A percentile compares a stretch with the other conserved stretches of the same genome.
Conservation (phyloP, 2,888 invertebrate species). For the Proisotoma minuta region DNA sequence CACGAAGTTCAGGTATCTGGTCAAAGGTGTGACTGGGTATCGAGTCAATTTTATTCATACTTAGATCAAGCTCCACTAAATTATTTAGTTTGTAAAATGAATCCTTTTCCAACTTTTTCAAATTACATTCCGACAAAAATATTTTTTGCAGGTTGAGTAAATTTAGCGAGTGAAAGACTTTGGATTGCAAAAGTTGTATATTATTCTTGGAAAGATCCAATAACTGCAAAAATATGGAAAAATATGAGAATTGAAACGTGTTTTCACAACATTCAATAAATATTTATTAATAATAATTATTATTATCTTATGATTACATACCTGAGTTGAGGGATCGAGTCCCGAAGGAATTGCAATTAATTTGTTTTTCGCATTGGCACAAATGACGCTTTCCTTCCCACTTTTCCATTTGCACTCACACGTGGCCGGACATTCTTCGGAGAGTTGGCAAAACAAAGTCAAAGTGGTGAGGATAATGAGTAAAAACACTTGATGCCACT, state of each 20-base stretch:
- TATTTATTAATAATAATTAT: not conserved
- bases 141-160: slow-evolving; percentile 75
- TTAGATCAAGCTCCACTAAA: slow-evolving; percentile 74
- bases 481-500: slow-evolving; percentile 10
- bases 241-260: slow-evolving; percentile 12
- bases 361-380: slow-evolving; percentile 63
- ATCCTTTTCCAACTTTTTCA: slow-evolving; percentile 65
- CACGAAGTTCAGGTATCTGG: slow-evolving; percentile 67
- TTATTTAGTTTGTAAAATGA: slow-evolving; percentile 74
- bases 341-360: slow-evolving; percentile 68
- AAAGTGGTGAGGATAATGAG: slow-evolving; percentile 13
- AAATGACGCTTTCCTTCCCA: slow-evolving; percentile 78
- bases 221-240: slow-evolving; percentile 50
- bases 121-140: slow-evolving; percentile 66
- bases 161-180: slow-evolving; percentile 69
- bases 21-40: slow-evolving; percentile 71
- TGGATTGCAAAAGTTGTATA: slow-evolving; percentile 62
- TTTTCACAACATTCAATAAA: not conserved
- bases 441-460: slow-evolving; percentile 32
- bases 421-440: slow-evolving; percentile 51
- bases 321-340: slow-evolving; percentile 69
- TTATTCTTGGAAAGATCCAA: slow-evolving; percentile 73
- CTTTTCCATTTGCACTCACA: slow-evolving; percentile 87
- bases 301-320: slow-evolving; percentile 26
- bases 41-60: slow-evolving; percentile 63